phyloP scores from a whole-genome alignment of 2,888 invertebrate species.

The Nephrotoma flavescens region DNA sequence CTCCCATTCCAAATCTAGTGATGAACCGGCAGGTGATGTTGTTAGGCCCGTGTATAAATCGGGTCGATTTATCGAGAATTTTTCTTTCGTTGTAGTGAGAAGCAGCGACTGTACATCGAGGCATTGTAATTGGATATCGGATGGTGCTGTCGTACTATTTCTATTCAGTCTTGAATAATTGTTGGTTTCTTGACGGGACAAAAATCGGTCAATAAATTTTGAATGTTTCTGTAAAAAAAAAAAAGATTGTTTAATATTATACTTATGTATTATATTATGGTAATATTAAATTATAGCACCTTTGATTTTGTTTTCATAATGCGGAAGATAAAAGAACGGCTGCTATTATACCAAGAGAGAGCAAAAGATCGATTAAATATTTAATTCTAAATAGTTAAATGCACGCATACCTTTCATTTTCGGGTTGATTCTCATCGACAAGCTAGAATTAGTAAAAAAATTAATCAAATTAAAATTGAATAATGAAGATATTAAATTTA shows the following conservation, averaged over 20 bases:
- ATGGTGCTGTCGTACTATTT: neutral
- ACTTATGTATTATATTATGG: neutral
- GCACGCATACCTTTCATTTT: neutral
- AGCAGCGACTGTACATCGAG: constrained; percentile 40
- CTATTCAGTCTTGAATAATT: constrained; percentile 24
- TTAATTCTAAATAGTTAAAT: neutral
- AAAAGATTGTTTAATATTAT: neutral
- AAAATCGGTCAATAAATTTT: constrained; percentile 27
- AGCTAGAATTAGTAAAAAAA: neutral
- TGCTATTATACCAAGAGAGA: constrained; percentile 10
- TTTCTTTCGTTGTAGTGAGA: constrained; percentile 24
- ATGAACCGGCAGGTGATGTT: constrained; percentile 46
- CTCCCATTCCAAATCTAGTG: constrained; percentile 56
- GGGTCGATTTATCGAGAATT: constrained; percentile 4
- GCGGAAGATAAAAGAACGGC: constrained; percentile 19
- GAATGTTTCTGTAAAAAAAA: constrained; percentile 18
- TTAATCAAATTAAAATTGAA: neutral
- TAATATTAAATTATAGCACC: constrained; percentile 12
- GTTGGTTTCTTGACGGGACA: constrained; percentile 22
- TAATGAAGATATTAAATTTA: neutral
- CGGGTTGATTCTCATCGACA: neutral
- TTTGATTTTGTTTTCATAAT: constrained; percentile 24
- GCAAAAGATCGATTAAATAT: neutral
- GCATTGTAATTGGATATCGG: constrained; percentile 43
- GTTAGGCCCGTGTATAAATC: constrained; percentile 16